A percentile compares a stretch with the other conserved stretches of the same genome.
These are phyloP conservation scores for Bombus sibiricus DNA, from an alignment of 1,140 invertebrate species.

Conservation along the genomic window DNA sequence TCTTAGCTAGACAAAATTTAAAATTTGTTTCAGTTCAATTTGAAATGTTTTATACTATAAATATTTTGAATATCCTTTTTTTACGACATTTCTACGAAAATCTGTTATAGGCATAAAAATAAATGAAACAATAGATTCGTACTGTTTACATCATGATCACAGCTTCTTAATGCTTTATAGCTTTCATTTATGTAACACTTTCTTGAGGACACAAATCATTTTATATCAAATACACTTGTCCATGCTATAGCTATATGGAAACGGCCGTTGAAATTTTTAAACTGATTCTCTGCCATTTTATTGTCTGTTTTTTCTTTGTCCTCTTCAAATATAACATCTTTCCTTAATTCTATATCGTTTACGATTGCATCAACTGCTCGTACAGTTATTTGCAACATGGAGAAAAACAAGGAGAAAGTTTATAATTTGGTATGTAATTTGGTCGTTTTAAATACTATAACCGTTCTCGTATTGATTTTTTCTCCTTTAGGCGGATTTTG, in stretches of 20 bases:
- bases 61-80: not conserved
- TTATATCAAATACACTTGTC: not conserved
- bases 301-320: too few species aligned
- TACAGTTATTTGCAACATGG: not conserved
- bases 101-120: not conserved
- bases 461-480: not conserved
- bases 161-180: conserved; percentile 37
- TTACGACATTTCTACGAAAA: not conserved
- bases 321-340: not conserved
- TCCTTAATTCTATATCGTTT: not conserved
- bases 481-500: not conserved
- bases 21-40: not conserved
- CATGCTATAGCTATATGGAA: not conserved
- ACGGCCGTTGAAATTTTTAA: not conserved
- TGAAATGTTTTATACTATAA: not conserved
- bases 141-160: conserved; percentile 39
- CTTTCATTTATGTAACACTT: conserved; percentile 43
- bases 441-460: not conserved
- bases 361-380: not conserved
- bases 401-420: not conserved
- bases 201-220: conserved; percentile 14
- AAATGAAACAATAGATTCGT: not conserved
- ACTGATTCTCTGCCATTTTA: not conserved
- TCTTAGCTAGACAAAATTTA: not conserved
- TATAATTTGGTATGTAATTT: not conserved